Conservation (phyloP, 2,888 invertebrate genomes). For the Lysandra coridon region DNA sequence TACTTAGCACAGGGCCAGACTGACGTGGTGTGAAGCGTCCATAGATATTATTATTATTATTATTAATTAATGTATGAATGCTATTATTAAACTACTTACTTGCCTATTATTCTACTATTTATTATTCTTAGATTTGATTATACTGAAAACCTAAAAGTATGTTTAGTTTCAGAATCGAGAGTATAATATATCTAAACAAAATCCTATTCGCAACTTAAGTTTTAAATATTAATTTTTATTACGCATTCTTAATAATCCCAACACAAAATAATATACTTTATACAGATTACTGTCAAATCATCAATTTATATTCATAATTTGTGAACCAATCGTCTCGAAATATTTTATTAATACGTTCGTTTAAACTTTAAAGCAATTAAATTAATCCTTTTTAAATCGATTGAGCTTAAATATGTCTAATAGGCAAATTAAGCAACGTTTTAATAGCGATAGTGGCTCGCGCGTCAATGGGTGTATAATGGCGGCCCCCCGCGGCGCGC, state of each 20-base stretch:
- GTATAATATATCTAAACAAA: too few species aligned
- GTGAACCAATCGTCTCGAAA: background rate
- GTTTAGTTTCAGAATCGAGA: background rate
- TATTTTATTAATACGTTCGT: background rate
- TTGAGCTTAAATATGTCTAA: conserved; percentile 22
- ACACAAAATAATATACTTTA: background rate
- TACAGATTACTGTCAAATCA: background rate
- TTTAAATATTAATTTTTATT: too few species aligned
- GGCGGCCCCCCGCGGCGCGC: conserved; percentile 42
- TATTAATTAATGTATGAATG: too few species aligned
- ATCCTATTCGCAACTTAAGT: too few species aligned
- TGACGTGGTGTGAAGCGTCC: too few species aligned
- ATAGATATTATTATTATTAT: too few species aligned
- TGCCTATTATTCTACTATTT: background rate
- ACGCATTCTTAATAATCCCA: background rate
- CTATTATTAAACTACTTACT: too few species aligned
- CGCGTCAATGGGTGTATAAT: conserved; percentile 43
- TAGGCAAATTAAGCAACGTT: conserved; percentile 25
- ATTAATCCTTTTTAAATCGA: conserved; percentile 26
- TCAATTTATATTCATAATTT: background rate
- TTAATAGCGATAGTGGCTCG: conserved; percentile 27
- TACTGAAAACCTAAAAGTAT: background rate
- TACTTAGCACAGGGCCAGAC: too few species aligned
- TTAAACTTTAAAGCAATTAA: conserved; percentile 14
- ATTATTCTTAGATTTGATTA: background rate